Base-by-base conservation (phyloP, 2,888 invertebrate species). In the Seira musarum region DNA sequence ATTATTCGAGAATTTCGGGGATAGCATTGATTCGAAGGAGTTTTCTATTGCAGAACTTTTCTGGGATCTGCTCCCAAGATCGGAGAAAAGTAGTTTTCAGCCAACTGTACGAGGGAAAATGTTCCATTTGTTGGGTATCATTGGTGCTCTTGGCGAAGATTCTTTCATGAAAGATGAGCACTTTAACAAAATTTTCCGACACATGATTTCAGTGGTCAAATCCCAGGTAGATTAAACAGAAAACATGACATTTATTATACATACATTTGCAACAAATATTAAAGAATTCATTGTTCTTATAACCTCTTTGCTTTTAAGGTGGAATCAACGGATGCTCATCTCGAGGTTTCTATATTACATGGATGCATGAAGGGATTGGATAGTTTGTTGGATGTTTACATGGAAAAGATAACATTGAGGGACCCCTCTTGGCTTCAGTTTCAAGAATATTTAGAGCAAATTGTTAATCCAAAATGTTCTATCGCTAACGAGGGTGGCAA, bases 41-140 rank as follows among this genome's bases (percentile, higher is more conserved):
- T 77, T 83, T 21, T 84, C 81, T 1, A 25, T 80, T 6, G 10
- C 69, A 8, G 46, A 24, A 5, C 64, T 85, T 21, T 85, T 85
- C 35, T 61, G 66, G 63, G 72, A 79, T 1, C 35, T 87, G 0
- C 30, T 85, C 3, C 10, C 35, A 0, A 30, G 35, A 15, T 81
- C 85, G 2, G 85, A 85, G 61, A 83, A 83, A 61, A 75, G 74
- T 8, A 21, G 64, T 0, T 84, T 64, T 65, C 82, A 84, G 21
- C 85, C 87, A 8, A 82, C 82, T 25, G 87, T 87, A 0, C 64
- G 85, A 10, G 85, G 81, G 22, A 85, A 85, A 69, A 84, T 87
- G 72, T 84, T 85, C 63, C 74, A 84, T 40, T 71, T 83, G 8
- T 22, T 87, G 30, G 87, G 87, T 3, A 13, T 82, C 17, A 21